These are phyloP conservation scores for Amphiprion percula DNA, from an alignment of 2,113 vertebrate species.

Conservation along the genomic window DNA sequence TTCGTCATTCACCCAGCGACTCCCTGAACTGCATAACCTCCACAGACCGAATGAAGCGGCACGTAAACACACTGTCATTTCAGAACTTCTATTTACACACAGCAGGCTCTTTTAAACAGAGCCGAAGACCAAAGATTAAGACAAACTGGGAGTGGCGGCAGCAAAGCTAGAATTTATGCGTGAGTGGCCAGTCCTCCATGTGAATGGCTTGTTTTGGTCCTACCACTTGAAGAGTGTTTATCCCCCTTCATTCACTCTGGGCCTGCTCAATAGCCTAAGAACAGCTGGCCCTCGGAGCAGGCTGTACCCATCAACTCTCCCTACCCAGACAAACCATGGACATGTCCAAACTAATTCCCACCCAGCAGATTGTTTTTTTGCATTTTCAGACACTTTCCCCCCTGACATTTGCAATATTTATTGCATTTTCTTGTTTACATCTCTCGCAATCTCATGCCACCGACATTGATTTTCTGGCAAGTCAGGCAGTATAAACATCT, in stretches of 20 bases:
- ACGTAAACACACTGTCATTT: constrained; percentile 28
- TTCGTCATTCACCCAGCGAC: constrained; percentile 53
- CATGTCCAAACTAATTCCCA: constrained; percentile 80
- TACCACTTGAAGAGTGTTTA: constrained; percentile 83
- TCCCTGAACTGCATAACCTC: constrained; percentile 49
- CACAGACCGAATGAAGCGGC: constrained; percentile 14
- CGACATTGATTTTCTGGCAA: constrained; percentile 14
- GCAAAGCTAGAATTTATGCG: constrained; percentile 68
- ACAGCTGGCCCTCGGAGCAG: constrained; percentile 80
- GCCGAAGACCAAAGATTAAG: constrained; percentile 45
- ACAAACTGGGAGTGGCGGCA: constrained; percentile 61
- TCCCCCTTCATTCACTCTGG: constrained; percentile 75
- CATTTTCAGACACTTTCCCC: constrained; percentile 38
- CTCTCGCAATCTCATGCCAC: not conserved
- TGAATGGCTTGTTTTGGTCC: constrained; percentile 83
- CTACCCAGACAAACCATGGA: constrained; percentile 65
- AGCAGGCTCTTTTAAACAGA: constrained; percentile 34
- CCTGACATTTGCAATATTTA: constrained; percentile 10
- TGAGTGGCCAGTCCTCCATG: constrained; percentile 71
- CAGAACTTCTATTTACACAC: constrained; percentile 12
- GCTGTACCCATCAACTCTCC: constrained; percentile 77
- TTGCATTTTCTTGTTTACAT: constrained; percentile 16
- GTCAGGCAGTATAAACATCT: constrained; percentile 18
- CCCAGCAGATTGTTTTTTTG: constrained; percentile 36
- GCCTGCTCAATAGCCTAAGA: constrained; percentile 75